Evolutionary conservation across 2,113 vertebrate genomes (phyloP), one percentile per base, ranked within the genome.

Genomic region (Thryonomys swinderianus): DNA sequence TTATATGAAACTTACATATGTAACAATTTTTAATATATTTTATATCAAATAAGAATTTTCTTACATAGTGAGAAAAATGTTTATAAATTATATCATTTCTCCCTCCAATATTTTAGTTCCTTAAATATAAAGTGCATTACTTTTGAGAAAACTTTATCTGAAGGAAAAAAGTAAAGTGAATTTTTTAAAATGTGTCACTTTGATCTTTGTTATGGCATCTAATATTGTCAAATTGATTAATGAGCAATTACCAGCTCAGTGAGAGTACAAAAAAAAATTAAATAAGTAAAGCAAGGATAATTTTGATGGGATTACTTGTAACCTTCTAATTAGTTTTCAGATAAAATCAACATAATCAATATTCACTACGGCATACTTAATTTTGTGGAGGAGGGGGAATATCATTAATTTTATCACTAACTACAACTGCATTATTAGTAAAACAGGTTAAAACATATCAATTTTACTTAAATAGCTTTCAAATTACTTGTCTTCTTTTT

Each of bases 251-350:
- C 6, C 8, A 74, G 14, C 18, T 85, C 8, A 57, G 37, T 74
- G 32, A 91, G 20, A 48, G 32, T 27, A 59, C 2, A 51, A 45
- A 42, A 80, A 51, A 27, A 27, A 42, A 45, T 59, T 51, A 61
- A 61, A 88, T 30, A 64, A 20, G 82, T 27, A 16, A 64, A 83
- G 6, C 51, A 48, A 88, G 5, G 2, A 37, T 32, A 27, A 89
- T 89, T 95, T 91, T 92, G 74, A 85, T 93, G 34, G 59, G 37
- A 89, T 91, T 81, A 10, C 3, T 69, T 91, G 21, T 90, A 94
- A 94, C 11, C 4, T 42, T 93, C 37, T 92, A 94, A 90, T 88
- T 91, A 88, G 45, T 55, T 87, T 92, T 94, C 32, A 74, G 11
- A 80, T 40, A 74, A 90, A 94, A 69, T 93, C 48, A 84, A 4